A percentile compares a stretch with the other conserved stretches of the same genome.
Evolutionary conservation across 2,888 invertebrate species (phyloP).

Genomic region (Himalopsyche japonica): DNA sequence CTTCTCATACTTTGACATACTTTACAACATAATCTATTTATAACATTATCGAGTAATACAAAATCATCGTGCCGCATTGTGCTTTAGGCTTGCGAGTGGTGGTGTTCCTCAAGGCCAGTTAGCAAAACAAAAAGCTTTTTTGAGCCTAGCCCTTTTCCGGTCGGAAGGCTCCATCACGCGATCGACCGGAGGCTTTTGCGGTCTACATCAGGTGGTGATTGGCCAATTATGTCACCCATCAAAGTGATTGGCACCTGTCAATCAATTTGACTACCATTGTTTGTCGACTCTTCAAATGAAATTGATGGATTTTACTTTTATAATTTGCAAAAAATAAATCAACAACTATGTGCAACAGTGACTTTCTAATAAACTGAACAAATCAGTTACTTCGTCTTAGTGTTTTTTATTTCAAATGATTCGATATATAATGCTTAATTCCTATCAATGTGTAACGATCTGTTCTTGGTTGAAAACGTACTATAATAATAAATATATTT

Average conservation of each 20-base stretch:
- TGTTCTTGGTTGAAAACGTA: too few species aligned
- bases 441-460: too few species aligned
- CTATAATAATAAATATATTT: too few species aligned
- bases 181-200: constrained; percentile 26
- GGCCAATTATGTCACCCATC: constrained; percentile 36
- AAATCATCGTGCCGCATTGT: not conserved
- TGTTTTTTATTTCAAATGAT: too few species aligned
- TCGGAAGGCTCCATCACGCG: constrained; percentile 24
- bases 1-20: too few species aligned
- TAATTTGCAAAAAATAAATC: too few species aligned
- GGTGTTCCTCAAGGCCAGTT: not conserved
- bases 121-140: not conserved
- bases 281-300: not conserved
- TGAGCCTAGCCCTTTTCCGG: not conserved
- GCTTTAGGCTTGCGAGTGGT: not conserved
- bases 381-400: too few species aligned
- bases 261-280: constrained; percentile 18
- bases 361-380: too few species aligned
- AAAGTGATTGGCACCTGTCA: constrained; percentile 37
- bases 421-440: too few species aligned
- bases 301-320: not conserved
- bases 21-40: too few species aligned
- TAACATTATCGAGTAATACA: not conserved
- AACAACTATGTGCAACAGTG: too few species aligned
- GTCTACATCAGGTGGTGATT: constrained; percentile 25